Evolutionary conservation across 2,888 invertebrate genomes (phyloP).

Genomic region (Hirtodrosophila histrioides): DNA sequence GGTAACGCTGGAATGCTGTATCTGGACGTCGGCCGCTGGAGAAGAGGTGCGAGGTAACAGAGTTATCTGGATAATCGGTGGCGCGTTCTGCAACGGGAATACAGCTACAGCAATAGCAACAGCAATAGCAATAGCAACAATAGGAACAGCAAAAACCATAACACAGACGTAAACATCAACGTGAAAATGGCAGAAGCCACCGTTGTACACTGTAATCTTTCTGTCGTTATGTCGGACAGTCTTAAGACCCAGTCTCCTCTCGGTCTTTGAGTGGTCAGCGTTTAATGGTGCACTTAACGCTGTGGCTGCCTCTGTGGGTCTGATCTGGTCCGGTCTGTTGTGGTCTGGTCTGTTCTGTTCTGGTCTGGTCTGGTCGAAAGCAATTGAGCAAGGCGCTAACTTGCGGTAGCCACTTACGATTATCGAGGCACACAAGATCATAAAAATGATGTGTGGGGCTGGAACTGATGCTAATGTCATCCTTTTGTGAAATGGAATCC

Average conservation of each 20-base stretch:
- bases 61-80: conserved; percentile 94
- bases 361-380: conserved; percentile 18
- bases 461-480: conserved; percentile 93
- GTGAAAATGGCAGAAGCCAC: conserved; percentile 47
- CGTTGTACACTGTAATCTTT: conserved; percentile 60
- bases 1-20: conserved; percentile 92
- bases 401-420: conserved; percentile 88
- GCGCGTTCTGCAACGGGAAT: conserved; percentile 89
- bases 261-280: conserved; percentile 36
- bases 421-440: conserved; percentile 94
- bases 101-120: conserved; percentile 22
- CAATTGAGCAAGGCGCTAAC: conserved; percentile 41
- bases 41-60: conserved; percentile 93
- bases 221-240: conserved; percentile 58
- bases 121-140: conserved; percentile 1
- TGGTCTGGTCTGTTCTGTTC: conserved; percentile 20
- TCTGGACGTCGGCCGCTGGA: conserved; percentile 92
- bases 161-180: conserved; percentile 40
- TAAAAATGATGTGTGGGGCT: conserved; percentile 94
- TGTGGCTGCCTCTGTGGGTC: conserved; percentile 44
- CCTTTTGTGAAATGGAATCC: conserved; percentile 94
- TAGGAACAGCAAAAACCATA: conserved; percentile 27
- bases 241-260: conserved; percentile 13
- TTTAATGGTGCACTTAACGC: conserved; percentile 63
- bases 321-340: conserved; percentile 6